phyloP scores from a whole-genome alignment of 2,113 vertebrate genomes.

The Trachemys scripta region DNA sequence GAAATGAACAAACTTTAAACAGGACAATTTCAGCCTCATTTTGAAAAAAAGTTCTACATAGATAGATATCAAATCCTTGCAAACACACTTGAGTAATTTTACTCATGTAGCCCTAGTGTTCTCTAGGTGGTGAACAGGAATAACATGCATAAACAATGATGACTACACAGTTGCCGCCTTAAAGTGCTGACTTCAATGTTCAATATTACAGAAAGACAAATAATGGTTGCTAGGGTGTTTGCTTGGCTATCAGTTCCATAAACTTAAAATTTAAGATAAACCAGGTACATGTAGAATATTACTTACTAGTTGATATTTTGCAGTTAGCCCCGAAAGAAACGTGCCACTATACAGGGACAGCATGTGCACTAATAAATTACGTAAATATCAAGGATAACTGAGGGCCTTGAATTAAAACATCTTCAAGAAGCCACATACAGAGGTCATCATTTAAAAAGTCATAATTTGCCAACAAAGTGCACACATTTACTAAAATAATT shows the following conservation, averaged over 20 bases:
- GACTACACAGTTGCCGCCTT: background rate
- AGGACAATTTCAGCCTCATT: background rate
- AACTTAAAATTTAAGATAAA: background rate
- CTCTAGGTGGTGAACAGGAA: background rate
- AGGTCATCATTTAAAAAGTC: background rate
- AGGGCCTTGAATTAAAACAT: background rate
- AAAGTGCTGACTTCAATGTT: background rate
- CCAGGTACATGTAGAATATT: background rate
- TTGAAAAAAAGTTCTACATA: background rate
- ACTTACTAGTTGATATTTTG: background rate
- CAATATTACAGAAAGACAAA: background rate
- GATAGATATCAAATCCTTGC: background rate
- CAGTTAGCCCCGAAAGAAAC: background rate
- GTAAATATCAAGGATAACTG: background rate
- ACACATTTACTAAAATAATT: background rate
- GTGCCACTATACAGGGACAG: background rate
- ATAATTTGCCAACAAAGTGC: background rate
- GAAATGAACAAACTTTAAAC: background rate
- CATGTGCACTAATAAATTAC: background rate
- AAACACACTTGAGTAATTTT: background rate
- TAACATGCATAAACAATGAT: background rate
- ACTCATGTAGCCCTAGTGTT: background rate
- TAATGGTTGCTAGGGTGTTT: background rate
- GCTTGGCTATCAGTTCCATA: background rate
- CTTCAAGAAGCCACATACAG: background rate